Evolutionary conservation across 2,797 vertebrate genomes (phyloP), one percentile per base, ranked within the genome.

Genomic region (Clarias fuscus): DNA sequence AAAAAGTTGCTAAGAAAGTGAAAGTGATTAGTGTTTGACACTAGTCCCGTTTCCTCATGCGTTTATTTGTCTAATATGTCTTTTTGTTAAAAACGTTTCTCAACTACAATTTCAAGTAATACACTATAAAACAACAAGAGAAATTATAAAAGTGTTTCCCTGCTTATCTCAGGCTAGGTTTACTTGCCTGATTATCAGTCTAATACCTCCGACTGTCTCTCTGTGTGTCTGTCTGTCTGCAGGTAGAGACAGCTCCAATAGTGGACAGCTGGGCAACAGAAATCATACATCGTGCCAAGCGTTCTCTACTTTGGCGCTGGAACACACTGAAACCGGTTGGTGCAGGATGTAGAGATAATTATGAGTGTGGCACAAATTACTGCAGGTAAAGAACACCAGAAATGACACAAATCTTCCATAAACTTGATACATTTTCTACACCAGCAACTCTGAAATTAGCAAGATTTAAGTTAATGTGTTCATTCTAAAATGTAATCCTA

Each of bases 251-350:
- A 0, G n/a, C 92, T 71, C 94, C 95, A 11, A 71, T 95, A 13
- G 87, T 88, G 27, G 88, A 90, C 0, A 86, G 92, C 58, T 94
- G 93, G 94, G 79, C 86, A 0, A 80, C 43, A 0, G 92, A 89
- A 43, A 85, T 96, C 86, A 88, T 96, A 72, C 91, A 90, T 81
- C 90, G 95, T 6, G 95, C 95, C 76, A 96, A 94, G 43, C 93
- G 95, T 6, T 96, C 95, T 0, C 89, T 96, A 58, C 87, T 96
- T 75, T 96, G 95, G 95, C 93, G 96, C 13, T 96, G 95, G 95
- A 96, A 96, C 93, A 95, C 93, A 43, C 86, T 96, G 88, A 95
- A 96, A 85, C 93, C 95, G 0, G 91, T 96, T 4, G 95, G 95
- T 0, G 88, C 93, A 83, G 93, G 93, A 92, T 96, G 95, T 86